These are phyloP conservation scores for Esperia sulphurella DNA, from an alignment of 2,888 invertebrate species.

Conservation along the genomic window DNA sequence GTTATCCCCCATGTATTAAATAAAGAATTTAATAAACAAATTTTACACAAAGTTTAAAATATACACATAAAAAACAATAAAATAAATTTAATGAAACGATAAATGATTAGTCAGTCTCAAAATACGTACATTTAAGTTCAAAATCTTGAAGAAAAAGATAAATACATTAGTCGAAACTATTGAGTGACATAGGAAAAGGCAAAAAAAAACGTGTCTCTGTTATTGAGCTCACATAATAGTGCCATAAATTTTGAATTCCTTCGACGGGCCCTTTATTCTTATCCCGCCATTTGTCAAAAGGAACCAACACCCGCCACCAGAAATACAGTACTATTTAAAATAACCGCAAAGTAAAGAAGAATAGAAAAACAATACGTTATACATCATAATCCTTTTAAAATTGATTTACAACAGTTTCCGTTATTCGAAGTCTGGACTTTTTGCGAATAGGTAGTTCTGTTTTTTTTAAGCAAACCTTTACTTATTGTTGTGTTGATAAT, in stretches of 20 bases:
- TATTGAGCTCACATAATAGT: conserved; percentile 21
- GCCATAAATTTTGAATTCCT: conserved; percentile 48
- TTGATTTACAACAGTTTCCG: conserved; percentile 52
- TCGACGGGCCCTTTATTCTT: conserved; percentile 35
- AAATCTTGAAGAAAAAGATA: neutral
- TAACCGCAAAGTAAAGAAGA: conserved; percentile 33
- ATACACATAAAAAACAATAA: too few relatives aligned
- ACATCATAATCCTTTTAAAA: conserved; percentile 53
- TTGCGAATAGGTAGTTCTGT: neutral
- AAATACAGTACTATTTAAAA: conserved; percentile 26
- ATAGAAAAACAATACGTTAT: conserved; percentile 44
- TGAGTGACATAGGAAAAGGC: conserved; percentile 6
- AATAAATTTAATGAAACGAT: too few relatives aligned
- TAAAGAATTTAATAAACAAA: too few relatives aligned
- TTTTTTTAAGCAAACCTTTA: conserved; percentile 5
- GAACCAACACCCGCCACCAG: conserved; percentile 24
- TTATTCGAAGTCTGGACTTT: conserved; percentile 18
- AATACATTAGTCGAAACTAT: conserved; percentile 4
- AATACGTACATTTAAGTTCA: neutral
- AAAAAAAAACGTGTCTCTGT: conserved; percentile 10
- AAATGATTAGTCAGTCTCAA: neutral
- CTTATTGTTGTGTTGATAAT: neutral
- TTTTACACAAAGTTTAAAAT: too few relatives aligned
- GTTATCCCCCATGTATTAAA: too few relatives aligned
- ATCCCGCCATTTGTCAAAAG: conserved; percentile 48